These are phyloP conservation scores for Apis laboriosa DNA, from an alignment of 1,140 invertebrate genomes.

Conservation along the genomic window DNA sequence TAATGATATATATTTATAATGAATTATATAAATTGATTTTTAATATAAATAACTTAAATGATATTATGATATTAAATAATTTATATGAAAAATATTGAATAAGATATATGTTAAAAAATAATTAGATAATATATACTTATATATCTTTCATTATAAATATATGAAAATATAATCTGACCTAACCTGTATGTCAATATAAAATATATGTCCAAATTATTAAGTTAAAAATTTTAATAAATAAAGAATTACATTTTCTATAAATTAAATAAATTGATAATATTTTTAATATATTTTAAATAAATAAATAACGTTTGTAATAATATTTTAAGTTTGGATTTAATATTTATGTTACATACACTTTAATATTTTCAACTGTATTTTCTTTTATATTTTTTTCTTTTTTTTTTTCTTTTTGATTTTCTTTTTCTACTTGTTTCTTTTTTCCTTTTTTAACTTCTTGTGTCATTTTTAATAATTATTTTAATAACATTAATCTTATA, in stretches of 20 bases:
- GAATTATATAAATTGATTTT: background rate
- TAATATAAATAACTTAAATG: background rate
- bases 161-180: background rate
- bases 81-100: background rate
- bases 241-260: no score
- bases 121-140: no score
- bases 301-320: background rate
- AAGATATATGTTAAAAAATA: background rate
- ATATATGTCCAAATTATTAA: background rate
- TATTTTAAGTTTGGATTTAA: background rate
- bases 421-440: constrained; percentile 63
- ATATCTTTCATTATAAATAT: background rate
- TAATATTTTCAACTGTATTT: constrained; percentile 10
- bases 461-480: constrained; percentile 54
- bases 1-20: background rate
- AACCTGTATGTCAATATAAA: constrained; percentile 7
- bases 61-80: background rate
- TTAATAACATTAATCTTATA: background rate
- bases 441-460: constrained; percentile 59
- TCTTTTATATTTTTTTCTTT: constrained; percentile 22
- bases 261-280: background rate
- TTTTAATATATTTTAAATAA: background rate
- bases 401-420: constrained; percentile 49
- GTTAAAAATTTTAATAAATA: constrained; percentile 1
- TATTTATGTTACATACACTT: constrained; percentile 46